These are phyloP conservation scores for Drosophila burlai DNA, from an alignment of 1,140 invertebrate genomes.

Conservation along the genomic window DNA sequence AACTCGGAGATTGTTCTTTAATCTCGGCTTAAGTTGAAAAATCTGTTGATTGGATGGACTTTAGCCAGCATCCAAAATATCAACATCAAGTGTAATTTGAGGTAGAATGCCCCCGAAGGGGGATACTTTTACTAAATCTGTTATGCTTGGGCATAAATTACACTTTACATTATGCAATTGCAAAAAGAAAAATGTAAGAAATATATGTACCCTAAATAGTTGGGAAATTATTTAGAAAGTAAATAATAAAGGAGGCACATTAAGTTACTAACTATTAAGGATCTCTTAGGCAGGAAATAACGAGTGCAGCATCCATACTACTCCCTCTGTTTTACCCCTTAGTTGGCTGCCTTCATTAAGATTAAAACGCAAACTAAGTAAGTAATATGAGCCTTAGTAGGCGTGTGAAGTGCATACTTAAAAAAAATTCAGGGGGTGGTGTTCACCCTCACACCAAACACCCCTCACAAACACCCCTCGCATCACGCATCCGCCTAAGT, in stretches of 20 bases:
- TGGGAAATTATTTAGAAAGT: not conserved
- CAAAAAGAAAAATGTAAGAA: not conserved
- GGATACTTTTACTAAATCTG: not conserved
- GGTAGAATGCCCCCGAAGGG: not conserved
- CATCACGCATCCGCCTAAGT: constrained; percentile 73
- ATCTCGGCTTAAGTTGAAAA: constrained; percentile 20
- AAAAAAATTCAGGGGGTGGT: constrained; percentile 6
- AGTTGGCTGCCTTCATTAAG: constrained; percentile 22
- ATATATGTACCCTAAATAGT: not conserved
- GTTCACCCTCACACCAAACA: constrained; percentile 40
- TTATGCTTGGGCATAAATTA: not conserved
- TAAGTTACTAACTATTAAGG: not conserved
- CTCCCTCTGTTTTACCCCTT: too few relatives aligned
- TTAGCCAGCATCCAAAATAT: constrained; percentile 6
- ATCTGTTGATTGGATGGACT: constrained; percentile 22
- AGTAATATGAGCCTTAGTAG: constrained; percentile 77
- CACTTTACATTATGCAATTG: not conserved
- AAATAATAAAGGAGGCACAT: not conserved
- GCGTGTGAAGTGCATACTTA: constrained; percentile 76
- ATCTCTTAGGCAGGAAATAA: not conserved
- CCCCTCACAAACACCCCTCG: constrained; percentile 26
- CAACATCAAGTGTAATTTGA: constrained; percentile 9
- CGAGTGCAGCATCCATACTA: not conserved
- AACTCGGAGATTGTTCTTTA: constrained; percentile 8
- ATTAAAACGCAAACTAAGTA: constrained; percentile 74